Evolutionary conservation across 2,113 vertebrate genomes (phyloP), one percentile per base, ranked within the genome.

Genomic region (Upupa epops): DNA sequence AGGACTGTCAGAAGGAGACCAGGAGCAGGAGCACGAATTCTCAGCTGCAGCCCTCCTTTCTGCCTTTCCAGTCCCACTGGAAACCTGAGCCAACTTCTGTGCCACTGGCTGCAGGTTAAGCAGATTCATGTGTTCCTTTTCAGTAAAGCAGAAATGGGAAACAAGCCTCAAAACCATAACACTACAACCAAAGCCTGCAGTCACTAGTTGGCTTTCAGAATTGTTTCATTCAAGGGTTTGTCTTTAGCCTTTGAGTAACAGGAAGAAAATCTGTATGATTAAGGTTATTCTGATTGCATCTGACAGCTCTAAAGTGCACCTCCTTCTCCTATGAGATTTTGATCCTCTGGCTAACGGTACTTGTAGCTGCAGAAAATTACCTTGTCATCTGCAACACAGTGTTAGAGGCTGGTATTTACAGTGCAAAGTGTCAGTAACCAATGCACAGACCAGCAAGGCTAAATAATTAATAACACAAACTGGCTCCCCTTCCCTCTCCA

Each of bases 261-360:
- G 48, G 32, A 76, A 89, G 26, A 68, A 95, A 92, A 83, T 52
- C 37, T 12, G 31, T 68, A 26, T 2, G 25, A 92, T 97, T 49
- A 69, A 78, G 46, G 59, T 93, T 73, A 75, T 75, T 81, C 76
- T 98, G 96, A 98, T 96, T 95, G 90, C 92, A 96, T 95, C 36
- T 97, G 98, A 98, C 97, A 97, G 91, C 93, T 79, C 81, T 94
- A 95, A 97, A 98, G 97, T 61, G 86, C 89, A 93, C 75, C 89
- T 74, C 73, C 92, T 81, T 82, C 87, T 94, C 56, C 86, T 96
- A 95, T 88, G 85, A 93, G 91, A 84, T 55, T 94, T 82, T 86
- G 92, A 91, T 94, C 70, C 96, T 70, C 79, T 88, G 84, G 68
- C 63, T 87, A 93, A 77, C 86, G 92, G 78, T 59, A 88, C 84